Conservation (phyloP, 2,888 invertebrate species). For the Reticulitermes lucifugus region DNA sequence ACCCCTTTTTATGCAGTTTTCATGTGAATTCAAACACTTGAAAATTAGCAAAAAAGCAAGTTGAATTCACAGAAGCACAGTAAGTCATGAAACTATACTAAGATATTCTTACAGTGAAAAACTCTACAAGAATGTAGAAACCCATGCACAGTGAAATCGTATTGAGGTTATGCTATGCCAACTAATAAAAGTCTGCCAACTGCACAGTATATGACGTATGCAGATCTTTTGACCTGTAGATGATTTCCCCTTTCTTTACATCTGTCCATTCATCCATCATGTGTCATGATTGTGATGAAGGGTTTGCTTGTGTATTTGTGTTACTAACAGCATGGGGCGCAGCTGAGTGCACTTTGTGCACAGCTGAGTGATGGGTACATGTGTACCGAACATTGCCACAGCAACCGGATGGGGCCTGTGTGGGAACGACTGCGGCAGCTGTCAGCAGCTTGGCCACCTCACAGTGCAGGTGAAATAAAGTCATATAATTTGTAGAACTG, state of each 20-base stretch:
- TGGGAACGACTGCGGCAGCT: conserved; percentile 65
- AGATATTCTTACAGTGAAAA: background rate
- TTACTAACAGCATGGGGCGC: conserved; percentile 75
- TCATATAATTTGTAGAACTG: background rate
- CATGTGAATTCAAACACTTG: no score
- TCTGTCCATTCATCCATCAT: conserved; percentile 8
- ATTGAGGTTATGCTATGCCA: background rate
- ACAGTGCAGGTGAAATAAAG: conserved; percentile 48
- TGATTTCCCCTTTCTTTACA: no score
- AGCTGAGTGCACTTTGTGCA: conserved; percentile 62
- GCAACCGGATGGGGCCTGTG: conserved; percentile 60
- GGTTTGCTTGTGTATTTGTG: conserved; percentile 55
- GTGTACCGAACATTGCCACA: conserved; percentile 55
- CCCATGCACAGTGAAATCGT: background rate
- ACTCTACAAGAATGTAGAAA: background rate
- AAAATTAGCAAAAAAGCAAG: no score
- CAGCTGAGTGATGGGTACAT: conserved; percentile 57
- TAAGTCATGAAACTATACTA: background rate
- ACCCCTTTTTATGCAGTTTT: no score
- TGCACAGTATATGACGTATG: background rate
- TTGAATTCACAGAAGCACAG: no score
- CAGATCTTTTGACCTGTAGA: background rate
- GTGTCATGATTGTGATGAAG: conserved; percentile 30
- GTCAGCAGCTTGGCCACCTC: conserved; percentile 61
- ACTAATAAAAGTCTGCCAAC: background rate